Percentiles rank a stretch among this genome's conserved stretches.
phyloP scores from a whole-genome alignment of 1,140 invertebrate genomes.

The Megathymus violae region DNA sequence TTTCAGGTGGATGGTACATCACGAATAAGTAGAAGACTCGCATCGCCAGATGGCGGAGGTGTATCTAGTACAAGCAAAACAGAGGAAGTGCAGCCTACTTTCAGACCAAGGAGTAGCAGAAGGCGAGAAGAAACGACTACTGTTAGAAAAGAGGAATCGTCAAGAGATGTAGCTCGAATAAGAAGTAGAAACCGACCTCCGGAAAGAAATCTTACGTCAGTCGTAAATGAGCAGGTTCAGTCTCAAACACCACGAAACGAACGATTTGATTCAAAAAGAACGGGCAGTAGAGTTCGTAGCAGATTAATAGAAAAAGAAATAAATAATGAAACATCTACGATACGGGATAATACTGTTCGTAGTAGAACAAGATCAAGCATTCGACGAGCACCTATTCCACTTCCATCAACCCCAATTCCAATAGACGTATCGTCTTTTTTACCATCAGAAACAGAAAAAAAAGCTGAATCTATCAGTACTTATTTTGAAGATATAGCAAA shows the following conservation, averaged over 20 bases:
- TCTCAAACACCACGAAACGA: conserved; percentile 50
- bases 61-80: conserved; percentile 46
- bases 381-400: conserved; percentile 38
- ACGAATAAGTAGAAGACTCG: conserved; percentile 59
- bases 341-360: conserved; percentile 48
- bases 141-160: conserved; percentile 16
- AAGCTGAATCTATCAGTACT: conserved; percentile 50
- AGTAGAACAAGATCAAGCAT: conserved; percentile 51
- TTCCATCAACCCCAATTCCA: conserved; percentile 33
- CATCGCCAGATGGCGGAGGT: conserved; percentile 49
- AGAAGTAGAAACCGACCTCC: conserved; percentile 56
- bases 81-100: conserved; percentile 53
- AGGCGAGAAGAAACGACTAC: conserved; percentile 55
- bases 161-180: conserved; percentile 45
- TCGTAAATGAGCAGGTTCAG: conserved; percentile 42
- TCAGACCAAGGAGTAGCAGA: conserved; percentile 56
- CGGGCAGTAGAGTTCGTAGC: conserved; percentile 59
- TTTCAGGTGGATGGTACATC: conserved; percentile 66
- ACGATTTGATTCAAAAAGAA: conserved; percentile 70
- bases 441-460: conserved; percentile 51
- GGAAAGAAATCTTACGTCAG: conserved; percentile 38
- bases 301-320: conserved; percentile 48
- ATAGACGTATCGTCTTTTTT: conserved; percentile 26
- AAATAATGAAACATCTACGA: conserved; percentile 48
- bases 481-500: conserved; percentile 54